phyloP scores from a whole-genome alignment of 2,888 invertebrate genomes.

The Neoaliturus tenellus region DNA sequence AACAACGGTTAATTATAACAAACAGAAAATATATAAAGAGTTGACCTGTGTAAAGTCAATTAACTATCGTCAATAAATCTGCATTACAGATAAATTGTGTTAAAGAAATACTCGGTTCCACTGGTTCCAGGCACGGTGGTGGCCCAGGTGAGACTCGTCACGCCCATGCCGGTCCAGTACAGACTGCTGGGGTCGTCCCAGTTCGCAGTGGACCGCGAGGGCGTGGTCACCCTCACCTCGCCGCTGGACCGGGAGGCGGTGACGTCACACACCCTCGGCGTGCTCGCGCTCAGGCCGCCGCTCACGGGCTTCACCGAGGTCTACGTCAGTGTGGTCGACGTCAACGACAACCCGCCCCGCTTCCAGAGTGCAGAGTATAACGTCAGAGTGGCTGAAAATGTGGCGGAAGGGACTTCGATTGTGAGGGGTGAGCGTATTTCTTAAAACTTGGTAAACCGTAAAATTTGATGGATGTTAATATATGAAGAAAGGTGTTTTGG shows the following conservation, averaged over 20 bases:
- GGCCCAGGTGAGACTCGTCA: conserved; percentile 41
- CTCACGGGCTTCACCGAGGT: conserved; percentile 40
- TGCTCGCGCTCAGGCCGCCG: conserved; percentile 24
- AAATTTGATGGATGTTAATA: too few relatives aligned
- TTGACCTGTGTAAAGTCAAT: too few relatives aligned
- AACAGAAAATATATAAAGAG: too few relatives aligned
- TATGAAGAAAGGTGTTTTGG: too few relatives aligned
- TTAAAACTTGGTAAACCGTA: too few relatives aligned
- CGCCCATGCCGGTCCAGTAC: conserved; percentile 24
- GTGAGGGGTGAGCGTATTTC: conserved; percentile 34
- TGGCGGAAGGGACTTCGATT: conserved; percentile 40
- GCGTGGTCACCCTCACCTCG: conserved; percentile 13
- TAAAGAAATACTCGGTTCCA: too few relatives aligned
- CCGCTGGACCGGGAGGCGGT: conserved; percentile 37
- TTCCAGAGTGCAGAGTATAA: conserved; percentile 42
- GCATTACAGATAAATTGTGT: too few relatives aligned
- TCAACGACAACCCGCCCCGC: conserved; percentile 47
- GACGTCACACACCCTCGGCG: conserved; percentile 34
- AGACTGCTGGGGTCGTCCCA: background rate
- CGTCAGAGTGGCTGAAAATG: conserved; percentile 28
- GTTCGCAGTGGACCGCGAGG: conserved; percentile 28
- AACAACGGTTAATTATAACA: too few relatives aligned
- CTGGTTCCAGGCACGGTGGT: conserved; percentile 39
- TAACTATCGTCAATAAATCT: too few relatives aligned
- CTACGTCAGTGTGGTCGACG: conserved; percentile 38